phyloP scores from a whole-genome alignment of 2,797 vertebrate genomes.

The Pachyuromys duprasi region DNA sequence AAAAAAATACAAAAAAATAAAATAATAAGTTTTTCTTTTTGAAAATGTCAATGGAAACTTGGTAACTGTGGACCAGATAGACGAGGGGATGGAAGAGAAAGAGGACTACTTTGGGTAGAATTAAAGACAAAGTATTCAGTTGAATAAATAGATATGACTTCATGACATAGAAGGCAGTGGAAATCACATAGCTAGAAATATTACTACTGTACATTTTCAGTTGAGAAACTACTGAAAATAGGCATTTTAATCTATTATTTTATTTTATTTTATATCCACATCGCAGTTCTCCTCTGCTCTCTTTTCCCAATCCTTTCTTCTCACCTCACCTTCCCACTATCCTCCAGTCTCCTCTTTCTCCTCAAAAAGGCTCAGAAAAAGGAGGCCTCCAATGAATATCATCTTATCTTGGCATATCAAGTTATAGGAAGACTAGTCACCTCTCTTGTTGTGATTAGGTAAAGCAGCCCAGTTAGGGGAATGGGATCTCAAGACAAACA shows the following conservation, averaged over 20 bases:
- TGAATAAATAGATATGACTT: neutral
- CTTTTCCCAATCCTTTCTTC: no score
- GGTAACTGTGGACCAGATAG: neutral
- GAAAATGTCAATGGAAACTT: neutral
- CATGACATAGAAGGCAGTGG: neutral
- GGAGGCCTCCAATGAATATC: no score
- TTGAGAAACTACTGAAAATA: neutral
- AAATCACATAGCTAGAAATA: neutral
- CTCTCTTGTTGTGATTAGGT: no score
- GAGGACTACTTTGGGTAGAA: neutral
- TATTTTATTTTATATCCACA: no score
- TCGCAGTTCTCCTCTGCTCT: no score
- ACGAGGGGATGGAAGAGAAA: neutral
- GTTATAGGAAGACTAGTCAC: no score
- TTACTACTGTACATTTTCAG: neutral
- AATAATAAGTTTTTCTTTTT: neutral
- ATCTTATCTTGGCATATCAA: no score
- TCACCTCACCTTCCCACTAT: no score
- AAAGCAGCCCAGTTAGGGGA: no score
- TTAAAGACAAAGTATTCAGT: neutral
- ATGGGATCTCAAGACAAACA: no score
- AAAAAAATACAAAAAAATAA: neutral
- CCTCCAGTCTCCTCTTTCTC: no score
- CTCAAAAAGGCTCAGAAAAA: no score
- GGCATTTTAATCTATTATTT: neutral